Percentiles rank a stretch among this genome's conserved stretches.
Evolutionary conservation across 2,888 invertebrate genomes (phyloP).

Genomic region (Sminthurinus aureus): DNA sequence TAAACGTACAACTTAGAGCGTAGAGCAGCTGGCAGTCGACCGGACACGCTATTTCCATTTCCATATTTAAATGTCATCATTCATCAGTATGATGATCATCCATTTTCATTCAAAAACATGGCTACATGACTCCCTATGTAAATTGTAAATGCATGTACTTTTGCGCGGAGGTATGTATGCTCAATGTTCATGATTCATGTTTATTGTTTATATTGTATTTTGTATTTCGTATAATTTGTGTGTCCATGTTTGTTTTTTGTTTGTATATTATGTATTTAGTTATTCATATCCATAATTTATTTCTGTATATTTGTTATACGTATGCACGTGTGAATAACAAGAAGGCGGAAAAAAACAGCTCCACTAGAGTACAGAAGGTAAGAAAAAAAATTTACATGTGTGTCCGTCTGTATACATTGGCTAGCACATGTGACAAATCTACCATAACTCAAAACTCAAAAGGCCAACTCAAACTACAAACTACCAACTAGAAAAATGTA

Average conservation of each 20-base stretch:
- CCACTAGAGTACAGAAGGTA: too few species aligned
- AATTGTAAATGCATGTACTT: not conserved
- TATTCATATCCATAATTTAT: too few species aligned
- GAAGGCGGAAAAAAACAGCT: too few species aligned
- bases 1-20: not conserved
- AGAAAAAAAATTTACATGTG: too few species aligned
- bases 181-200: not conserved
- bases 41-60: slow-evolving; percentile 2
- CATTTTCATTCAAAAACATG: not conserved
- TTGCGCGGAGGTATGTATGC: not conserved
- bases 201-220: too few species aligned
- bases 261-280: too few species aligned
- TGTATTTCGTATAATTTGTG: too few species aligned
- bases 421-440: too few species aligned
- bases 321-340: too few species aligned
- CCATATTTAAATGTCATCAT: slow-evolving; percentile 5
- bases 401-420: too few species aligned
- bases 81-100: slow-evolving; percentile 9
- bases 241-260: too few species aligned
- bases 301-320: too few species aligned
- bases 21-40: not conserved
- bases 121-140: not conserved
- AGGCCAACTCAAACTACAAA: not conserved
- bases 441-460: not conserved
- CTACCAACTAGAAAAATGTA: not conserved